Evolutionary conservation across 2,888 invertebrate species (phyloP), one percentile per base, ranked within the genome.

Genomic region (Hyles lineata): DNA sequence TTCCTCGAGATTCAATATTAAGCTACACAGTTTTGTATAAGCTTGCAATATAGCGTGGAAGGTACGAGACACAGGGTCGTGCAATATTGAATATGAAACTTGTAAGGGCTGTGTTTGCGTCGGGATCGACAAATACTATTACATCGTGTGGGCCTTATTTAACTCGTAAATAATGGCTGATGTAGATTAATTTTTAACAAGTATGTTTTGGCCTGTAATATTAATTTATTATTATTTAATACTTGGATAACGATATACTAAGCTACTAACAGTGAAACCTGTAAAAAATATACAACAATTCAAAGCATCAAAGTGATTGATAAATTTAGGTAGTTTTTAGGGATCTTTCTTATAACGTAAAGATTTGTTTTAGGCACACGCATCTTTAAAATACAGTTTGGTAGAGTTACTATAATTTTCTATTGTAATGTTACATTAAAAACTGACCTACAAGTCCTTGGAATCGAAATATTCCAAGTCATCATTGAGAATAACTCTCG

Each of bases 1-100:
- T 67, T 67, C 50, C 50, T 50, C 50, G 43, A 67, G 50, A 67
- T 67, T 67, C 67, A 50, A 67, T 67, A 67, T 50, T 67, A 67
- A 43, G 67, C 43, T 67, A 67, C 60, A 60, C 67, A 50, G 52
- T 61, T 25, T 29, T 61, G 35, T 29, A 72, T 58, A 73, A 35
- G 70, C 67, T 58, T 72, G 71, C 72, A 73, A 60, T 55, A 70
- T 75, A 73, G 50, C 55, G 55, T 35, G 32, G 74, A 70, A 71
- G 73, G 75, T 76, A 81, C 75, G 76, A 80, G 77, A 82, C 76
- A 75, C 23, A 23, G 80, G 75, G 76, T 81, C 81, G 73, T 83
- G 79, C 81, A 87, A 85, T 85, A 87, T 88, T 86, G 79, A 85
- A 83, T 80, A 80, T 79, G 77, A 80, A 80, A 76, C 72, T 76